phyloP scores from a whole-genome alignment of 2,888 invertebrate species.

The Nemoura dubitans region DNA sequence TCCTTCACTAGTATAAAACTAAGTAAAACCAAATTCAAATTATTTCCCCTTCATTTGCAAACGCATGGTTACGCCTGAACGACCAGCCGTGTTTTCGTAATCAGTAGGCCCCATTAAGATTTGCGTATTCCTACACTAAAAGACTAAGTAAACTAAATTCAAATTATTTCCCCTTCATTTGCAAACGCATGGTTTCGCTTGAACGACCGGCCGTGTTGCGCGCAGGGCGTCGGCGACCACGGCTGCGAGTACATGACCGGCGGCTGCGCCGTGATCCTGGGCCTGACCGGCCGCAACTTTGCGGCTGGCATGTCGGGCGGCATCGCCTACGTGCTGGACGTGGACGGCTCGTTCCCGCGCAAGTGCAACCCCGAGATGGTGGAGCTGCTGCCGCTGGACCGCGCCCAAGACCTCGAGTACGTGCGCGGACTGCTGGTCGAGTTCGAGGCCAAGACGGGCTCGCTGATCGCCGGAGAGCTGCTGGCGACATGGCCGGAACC shows the following conservation, averaged over 20 bases:
- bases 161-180: too few relatives aligned
- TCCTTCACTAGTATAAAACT: too few relatives aligned
- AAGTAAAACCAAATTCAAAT: too few relatives aligned
- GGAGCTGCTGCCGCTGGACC: constrained; percentile 84
- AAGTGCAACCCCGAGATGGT: constrained; percentile 96
- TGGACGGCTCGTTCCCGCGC: constrained; percentile 82
- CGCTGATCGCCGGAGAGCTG: constrained; percentile 81
- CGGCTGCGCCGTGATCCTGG: constrained; percentile 88
- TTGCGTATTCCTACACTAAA: too few relatives aligned
- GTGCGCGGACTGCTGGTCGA: constrained; percentile 83
- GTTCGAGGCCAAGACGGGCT: constrained; percentile 89
- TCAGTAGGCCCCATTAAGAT: too few relatives aligned
- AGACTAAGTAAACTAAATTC: too few relatives aligned
- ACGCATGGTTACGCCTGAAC: too few relatives aligned
- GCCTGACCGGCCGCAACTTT: constrained; percentile 96
- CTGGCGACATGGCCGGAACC: constrained; percentile 82
- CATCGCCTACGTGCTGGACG: constrained; percentile 94
- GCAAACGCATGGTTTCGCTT: not conserved
- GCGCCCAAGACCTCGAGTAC: constrained; percentile 77
- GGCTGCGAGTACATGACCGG: constrained; percentile 99
- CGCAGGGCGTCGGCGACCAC: constrained; percentile 94
- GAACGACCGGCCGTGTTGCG: constrained; percentile 37
- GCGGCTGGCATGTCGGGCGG: constrained; percentile 99
- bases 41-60: too few relatives aligned
- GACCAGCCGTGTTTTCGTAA: too few relatives aligned